Percentiles rank a stretch among this genome's conserved stretches.
Evolutionary conservation across 2,888 invertebrate genomes (phyloP).

Genomic region (Dicycla oo): DNA sequence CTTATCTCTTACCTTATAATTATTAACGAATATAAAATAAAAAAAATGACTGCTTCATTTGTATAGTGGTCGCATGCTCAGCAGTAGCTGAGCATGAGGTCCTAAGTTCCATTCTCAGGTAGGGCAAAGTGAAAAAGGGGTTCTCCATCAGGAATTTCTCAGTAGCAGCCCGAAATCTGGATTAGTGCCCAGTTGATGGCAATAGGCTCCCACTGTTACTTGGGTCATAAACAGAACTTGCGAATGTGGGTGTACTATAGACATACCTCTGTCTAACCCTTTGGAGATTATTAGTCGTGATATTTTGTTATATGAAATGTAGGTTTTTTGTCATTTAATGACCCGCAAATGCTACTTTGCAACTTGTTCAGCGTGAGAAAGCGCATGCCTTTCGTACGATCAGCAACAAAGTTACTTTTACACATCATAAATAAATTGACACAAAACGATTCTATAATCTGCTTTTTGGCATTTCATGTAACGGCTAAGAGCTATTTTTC

Average conservation of each 20-base stretch:
- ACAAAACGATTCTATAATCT: too few species aligned
- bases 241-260: background rate
- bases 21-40: background rate
- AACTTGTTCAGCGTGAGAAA: too few species aligned
- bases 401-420: too few species aligned
- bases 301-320: background rate
- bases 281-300: background rate
- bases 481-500: too few species aligned
- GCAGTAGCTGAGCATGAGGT: too few species aligned
- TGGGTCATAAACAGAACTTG: background rate
- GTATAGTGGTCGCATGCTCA: background rate
- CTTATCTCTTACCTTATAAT: too few species aligned
- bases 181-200: background rate
- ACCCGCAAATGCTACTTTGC: background rate
- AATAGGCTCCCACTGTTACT: background rate
- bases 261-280: background rate
- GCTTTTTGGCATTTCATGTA: too few species aligned
- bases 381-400: too few species aligned
- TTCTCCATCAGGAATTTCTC: background rate
- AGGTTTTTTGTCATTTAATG: background rate
- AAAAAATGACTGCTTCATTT: background rate
- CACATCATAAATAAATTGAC: too few species aligned
- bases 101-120: background rate
- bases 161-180: background rate
- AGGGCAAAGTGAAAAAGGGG: background rate